These are phyloP conservation scores for Cavia porcellus DNA, from an alignment of 2,113 vertebrate species.

Conservation along the genomic window DNA sequence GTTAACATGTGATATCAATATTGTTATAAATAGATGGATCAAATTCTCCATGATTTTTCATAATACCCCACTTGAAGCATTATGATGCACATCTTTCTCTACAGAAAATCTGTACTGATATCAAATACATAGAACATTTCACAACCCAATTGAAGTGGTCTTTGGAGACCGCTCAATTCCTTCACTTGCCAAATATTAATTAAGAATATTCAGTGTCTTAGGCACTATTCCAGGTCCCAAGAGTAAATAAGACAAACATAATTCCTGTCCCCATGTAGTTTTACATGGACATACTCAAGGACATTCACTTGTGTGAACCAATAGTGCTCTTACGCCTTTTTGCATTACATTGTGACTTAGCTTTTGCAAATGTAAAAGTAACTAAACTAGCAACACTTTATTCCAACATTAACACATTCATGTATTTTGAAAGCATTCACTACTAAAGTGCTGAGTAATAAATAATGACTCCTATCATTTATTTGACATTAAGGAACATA, in stretches of 20 bases:
- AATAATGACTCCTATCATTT: slow-evolving; percentile 79
- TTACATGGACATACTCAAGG: neutral
- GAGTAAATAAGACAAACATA: neutral
- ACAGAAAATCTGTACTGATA: slow-evolving; percentile 39
- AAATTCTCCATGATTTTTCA: slow-evolving; percentile 29
- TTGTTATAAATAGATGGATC: slow-evolving; percentile 16
- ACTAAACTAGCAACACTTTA: slow-evolving; percentile 60
- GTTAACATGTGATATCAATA: neutral
- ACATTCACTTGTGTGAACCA: neutral
- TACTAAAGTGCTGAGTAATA: slow-evolving; percentile 77
- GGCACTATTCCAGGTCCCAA: neutral
- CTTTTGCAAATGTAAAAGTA: neutral
- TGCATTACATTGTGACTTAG: neutral
- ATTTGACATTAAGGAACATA: slow-evolving; percentile 78
- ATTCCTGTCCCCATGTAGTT: neutral
- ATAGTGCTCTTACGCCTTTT: neutral
- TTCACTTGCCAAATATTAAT: slow-evolving; percentile 58
- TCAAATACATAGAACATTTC: slow-evolving; percentile 38
- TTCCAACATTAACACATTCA: slow-evolving; percentile 66
- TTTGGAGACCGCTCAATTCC: neutral
- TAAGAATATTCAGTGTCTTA: slow-evolving; percentile 26
- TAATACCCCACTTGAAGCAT: neutral
- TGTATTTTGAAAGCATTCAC: slow-evolving; percentile 69
- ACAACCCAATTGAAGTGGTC: neutral
- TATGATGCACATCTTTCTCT: neutral